Evolutionary conservation across 2,797 vertebrate species (phyloP).

Genomic region (Lophotriccus pileatus): DNA sequence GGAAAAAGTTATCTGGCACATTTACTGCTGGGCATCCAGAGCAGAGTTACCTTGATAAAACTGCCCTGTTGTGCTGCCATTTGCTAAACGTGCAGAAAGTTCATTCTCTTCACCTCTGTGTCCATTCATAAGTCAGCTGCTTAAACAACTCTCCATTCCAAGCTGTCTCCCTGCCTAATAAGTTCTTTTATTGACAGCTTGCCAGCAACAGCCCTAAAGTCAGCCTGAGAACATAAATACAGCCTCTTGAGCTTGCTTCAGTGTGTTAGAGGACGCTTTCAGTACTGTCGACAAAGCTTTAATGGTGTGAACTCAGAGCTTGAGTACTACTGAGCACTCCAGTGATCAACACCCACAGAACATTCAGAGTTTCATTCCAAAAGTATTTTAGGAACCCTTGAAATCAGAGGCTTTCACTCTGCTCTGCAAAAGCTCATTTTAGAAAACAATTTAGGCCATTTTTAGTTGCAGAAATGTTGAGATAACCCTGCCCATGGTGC

Average conservation of each 20-base stretch:
- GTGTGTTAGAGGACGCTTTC: conserved; percentile 35
- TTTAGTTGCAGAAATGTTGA: conserved; percentile 38
- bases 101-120: conserved; percentile 34
- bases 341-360: conserved; percentile 45
- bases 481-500: not conserved
- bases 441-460: conserved; percentile 45
- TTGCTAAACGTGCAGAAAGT: conserved; percentile 5
- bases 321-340: conserved; percentile 48
- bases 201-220: conserved; percentile 59
- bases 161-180: conserved; percentile 48
- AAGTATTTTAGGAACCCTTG: conserved; percentile 62
- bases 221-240: conserved; percentile 60
- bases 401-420: conserved; percentile 65
- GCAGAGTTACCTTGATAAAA: not conserved
- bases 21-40: not conserved
- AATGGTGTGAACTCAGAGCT: conserved; percentile 48
- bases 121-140: conserved; percentile 6
- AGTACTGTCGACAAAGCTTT: conserved; percentile 50
- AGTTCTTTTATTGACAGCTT: conserved; percentile 48
- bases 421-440: conserved; percentile 33
- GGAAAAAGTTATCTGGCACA: not conserved
- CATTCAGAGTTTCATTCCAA: conserved; percentile 16
- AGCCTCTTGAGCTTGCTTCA: conserved; percentile 53
- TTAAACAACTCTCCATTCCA: conserved; percentile 32
- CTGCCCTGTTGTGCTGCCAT: not conserved